phyloP scores from a whole-genome alignment of 2,888 invertebrate species.

The Galerucella calmariensis region DNA sequence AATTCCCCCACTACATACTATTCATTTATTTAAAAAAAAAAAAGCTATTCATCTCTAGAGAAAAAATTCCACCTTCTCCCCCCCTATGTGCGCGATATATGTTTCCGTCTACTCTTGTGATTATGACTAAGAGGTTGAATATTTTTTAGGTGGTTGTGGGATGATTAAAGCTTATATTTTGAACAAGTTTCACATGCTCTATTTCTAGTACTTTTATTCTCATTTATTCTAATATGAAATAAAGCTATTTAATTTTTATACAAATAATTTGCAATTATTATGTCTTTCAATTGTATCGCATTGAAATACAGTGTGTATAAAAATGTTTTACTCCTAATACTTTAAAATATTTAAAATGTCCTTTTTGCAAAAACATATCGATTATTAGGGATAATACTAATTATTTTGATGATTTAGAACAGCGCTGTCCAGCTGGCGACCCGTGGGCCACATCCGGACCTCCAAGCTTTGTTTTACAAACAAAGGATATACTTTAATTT shows the following conservation, averaged over 20 bases:
- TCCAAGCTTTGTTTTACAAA: too few species aligned
- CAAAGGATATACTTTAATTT: too few species aligned
- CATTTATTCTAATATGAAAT: background rate
- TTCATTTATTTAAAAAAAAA: conserved; percentile 24
- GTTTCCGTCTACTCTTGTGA: conserved; percentile 54
- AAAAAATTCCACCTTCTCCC: conserved; percentile 50
- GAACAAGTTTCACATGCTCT: conserved; percentile 19
- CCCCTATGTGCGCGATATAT: conserved; percentile 46
- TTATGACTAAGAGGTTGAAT: conserved; percentile 58
- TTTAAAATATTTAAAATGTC: too few species aligned
- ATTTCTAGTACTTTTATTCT: conserved; percentile 12
- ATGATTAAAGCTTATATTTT: conserved; percentile 19
- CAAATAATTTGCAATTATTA: background rate
- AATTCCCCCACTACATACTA: conserved; percentile 43
- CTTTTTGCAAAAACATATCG: too few species aligned
- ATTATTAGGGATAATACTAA: too few species aligned
- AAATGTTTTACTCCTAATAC: too few species aligned
- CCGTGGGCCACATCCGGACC: too few species aligned
- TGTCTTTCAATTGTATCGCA: too few species aligned
- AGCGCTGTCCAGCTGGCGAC: too few species aligned
- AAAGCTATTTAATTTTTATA: background rate
- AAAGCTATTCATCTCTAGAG: conserved; percentile 35
- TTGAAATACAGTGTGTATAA: too few species aligned
- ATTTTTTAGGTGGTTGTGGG: conserved; percentile 45
- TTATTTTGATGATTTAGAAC: too few species aligned